Evolutionary conservation across 2,888 invertebrate species (phyloP), one percentile per base, ranked within the genome.

Genomic region (Conops quadrifasciatus): DNA sequence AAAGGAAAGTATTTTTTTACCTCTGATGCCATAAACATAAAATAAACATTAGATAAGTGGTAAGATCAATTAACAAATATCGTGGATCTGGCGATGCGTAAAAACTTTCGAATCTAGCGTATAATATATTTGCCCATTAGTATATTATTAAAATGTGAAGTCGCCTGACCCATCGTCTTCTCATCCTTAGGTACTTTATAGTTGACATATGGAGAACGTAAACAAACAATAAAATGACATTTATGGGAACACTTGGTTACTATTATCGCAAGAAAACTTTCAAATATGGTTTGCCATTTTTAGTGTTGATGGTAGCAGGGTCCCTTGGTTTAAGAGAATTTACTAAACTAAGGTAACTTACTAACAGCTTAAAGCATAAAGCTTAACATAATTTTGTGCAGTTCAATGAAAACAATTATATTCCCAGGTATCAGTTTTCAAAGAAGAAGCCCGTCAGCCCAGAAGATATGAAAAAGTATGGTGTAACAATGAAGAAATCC

Each of bases 281-380:
- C 72, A 89, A 85, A 82, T 92, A 89, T 85, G 93, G 92, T 9
- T 70, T 93, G 47, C 94, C 94, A 5, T 94, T 94, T 83, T 79
- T 94, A 26, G 73, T 92, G 65, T 88, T 94, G 73, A 86, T 94
- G 24, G 85, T 94, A 69, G 93, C 92, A 53, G 94, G 94, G 66
- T 94, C 94, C 0, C 91, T 94, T 84, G 93, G 90, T 4, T 84
- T 95, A 43, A 88, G 88, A 78, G 90, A 94, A 86, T 94, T 94
- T 87, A 88, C 93, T 5, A 88, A 89, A 82, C 82, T 94, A 75
- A 90, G 91, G 93, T 93, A 87, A 77, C 16, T 26, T 19, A n/a
- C 15, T 30, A 16, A n/a, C n/a, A n/a, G n/a, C n/a, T n/a, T n/a
- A n/a, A 16, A 1, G 36, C 13, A 47, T 19, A 53, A 9, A 15